Conservation (phyloP, 2,797 vertebrate genomes). For the Merluccius polli region DNA sequence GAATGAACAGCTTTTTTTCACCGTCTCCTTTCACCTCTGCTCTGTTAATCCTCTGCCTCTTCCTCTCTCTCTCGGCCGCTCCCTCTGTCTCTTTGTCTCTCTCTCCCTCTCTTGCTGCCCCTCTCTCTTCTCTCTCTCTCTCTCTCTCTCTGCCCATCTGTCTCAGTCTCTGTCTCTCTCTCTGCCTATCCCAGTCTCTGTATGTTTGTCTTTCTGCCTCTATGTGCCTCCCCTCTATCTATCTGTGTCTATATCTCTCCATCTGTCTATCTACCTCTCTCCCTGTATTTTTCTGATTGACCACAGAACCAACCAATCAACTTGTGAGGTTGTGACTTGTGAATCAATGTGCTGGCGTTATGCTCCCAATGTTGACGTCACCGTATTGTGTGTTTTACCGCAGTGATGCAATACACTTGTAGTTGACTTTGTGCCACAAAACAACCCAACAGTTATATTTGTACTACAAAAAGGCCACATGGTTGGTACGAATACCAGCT, state of each 20-base stretch:
- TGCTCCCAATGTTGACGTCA: not conserved
- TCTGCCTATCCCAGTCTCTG: not conserved
- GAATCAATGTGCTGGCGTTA: not conserved
- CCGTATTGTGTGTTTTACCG: not conserved
- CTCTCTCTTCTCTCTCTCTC: not conserved
- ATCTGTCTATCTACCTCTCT: not conserved
- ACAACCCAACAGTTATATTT: no score
- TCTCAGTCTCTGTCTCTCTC: not conserved
- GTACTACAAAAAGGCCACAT: no score
- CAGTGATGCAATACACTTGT: no score
- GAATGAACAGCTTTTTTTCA: constrained; percentile 38
- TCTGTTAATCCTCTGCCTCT: not conserved
- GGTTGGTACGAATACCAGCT: no score
- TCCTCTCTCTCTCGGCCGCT: not conserved
- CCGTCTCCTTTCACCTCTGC: constrained; percentile 11
- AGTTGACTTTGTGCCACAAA: no score
- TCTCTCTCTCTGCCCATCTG: not conserved
- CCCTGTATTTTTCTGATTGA: not conserved
- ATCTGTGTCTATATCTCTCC: not conserved
- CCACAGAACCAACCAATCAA: no score
- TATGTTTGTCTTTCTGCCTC: not conserved
- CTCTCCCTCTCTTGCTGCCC: no score
- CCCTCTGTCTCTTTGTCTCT: not conserved
- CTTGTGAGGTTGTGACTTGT: not conserved
- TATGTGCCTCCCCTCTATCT: not conserved